Base-by-base conservation (phyloP, 2,797 vertebrate species). In the Oreortyx pictus region DNA sequence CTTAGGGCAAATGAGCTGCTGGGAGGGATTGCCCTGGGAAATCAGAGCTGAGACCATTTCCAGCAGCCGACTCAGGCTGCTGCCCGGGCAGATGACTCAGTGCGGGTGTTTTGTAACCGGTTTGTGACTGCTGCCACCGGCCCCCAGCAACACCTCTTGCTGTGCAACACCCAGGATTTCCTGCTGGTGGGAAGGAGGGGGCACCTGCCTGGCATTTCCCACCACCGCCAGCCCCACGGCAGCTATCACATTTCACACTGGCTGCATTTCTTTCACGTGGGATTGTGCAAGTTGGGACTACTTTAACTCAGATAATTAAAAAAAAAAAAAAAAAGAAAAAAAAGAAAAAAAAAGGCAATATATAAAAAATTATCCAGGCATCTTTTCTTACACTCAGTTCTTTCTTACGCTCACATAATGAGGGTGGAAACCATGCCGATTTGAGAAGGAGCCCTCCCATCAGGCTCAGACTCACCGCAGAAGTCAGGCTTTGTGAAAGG, bases 21-120 rank as follows among this genome's bases (percentile, higher is more conserved):
- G 59, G 0, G 0, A 67, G 56, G 72, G 64, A 59, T 31, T 49
- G 37, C 79, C 86, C 83, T 41, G 72, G 64, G 75, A 94, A 89
- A 85, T 67, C 7, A 85, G 47, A 82, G 60, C 68, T 76, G 9
- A 71, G 76, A 90, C 6, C 2, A 73, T 66, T 93, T 95, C 86
- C 86, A 95, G 83, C 64, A 94, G 78, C 35, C 7, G 5, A 49
- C 0, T 3, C 47, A 56, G 0, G 1, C 35, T 52, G 56, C 27
- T 93, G 64, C 64, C 81, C 56, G 37, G 57, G 33, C 31, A 76
- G 71, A 88, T 91, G 78, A 76, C 73, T 89, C 84, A 64, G 44
- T 71, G 57, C 27, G 75, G 65, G 86, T 33, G 29, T 79, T 65
- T 73, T 52, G 24, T 56, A 64, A 33, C 3, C 10, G 43, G 67